Evolutionary conservation across 1,140 invertebrate genomes (phyloP).

Genomic region (Rhopalosiphum maidis): DNA sequence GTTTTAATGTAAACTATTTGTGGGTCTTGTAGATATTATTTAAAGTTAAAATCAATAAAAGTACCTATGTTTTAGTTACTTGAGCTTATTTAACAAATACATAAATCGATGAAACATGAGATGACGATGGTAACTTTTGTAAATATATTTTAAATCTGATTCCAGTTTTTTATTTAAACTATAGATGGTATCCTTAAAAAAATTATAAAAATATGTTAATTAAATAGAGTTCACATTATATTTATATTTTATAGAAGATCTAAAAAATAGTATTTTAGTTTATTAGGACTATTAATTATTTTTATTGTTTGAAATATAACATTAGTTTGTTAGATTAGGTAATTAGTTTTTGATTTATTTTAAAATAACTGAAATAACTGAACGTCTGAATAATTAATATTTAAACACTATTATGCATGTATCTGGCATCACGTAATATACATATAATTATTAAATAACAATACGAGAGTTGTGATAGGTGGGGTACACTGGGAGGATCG

Average conservation of each 20-base stretch:
- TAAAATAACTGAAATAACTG: neutral
- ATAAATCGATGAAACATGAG: neutral
- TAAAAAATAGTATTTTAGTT: no score
- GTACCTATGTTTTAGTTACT: neutral
- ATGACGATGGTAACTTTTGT: neutral
- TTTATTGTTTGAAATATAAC: no score
- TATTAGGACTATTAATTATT: no score
- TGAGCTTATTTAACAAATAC: neutral
- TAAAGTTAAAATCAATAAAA: neutral
- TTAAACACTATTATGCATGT: neutral
- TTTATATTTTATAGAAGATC: neutral
- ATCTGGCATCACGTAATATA: neutral
- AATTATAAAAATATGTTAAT: neutral
- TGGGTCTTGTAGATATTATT: neutral
- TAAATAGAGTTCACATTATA: no score
- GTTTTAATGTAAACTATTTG: slow-evolving; percentile 6
- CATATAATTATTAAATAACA: neutral
- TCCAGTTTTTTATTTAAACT: neutral
- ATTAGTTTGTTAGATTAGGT: no score
- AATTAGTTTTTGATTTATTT: neutral
- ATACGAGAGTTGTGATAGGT: neutral
- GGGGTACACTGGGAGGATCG: neutral
- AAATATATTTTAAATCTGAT: neutral
- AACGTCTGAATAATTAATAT: neutral
- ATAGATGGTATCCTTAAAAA: neutral